Percentiles rank a stretch among this genome's conserved stretches.
These are phyloP conservation scores for Setophaga petechia DNA, from an alignment of 2,113 vertebrate species.

Conservation along the genomic window DNA sequence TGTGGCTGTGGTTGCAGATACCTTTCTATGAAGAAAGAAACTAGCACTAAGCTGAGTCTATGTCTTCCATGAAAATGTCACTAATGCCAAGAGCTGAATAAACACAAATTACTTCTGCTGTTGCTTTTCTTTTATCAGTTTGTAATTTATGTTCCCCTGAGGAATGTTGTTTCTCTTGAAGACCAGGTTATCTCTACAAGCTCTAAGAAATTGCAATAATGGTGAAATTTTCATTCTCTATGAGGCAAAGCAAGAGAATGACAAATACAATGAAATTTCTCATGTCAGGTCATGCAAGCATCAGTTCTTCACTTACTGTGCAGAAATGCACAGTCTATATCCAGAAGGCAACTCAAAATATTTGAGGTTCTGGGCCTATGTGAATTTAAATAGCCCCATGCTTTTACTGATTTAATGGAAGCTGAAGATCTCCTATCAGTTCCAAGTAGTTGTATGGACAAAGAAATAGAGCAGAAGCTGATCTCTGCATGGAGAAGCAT, in stretches of 20 bases:
- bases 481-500: neutral
- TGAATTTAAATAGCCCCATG: neutral
- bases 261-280: neutral
- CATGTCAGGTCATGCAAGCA: neutral
- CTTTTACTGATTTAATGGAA: neutral
- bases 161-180: neutral
- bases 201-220: neutral
- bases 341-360: neutral
- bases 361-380: neutral
- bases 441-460: neutral
- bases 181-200: neutral
- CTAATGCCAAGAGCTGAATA: neutral
- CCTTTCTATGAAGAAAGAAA: neutral
- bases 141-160: neutral
- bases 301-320: neutral
- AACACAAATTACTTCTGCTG: conserved; percentile 7
- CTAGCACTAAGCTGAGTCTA: neutral
- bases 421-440: neutral
- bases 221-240: neutral
- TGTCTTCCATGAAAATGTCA: neutral
- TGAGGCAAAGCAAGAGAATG: neutral
- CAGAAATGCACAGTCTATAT: neutral
- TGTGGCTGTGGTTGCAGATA: neutral
- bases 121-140: conserved; percentile 13
- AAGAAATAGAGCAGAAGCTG: neutral